Percentiles rank a stretch among this genome's conserved stretches.
Conservation (phyloP, 2,113 vertebrate species). For the Gasterosteus nipponicus region DNA sequence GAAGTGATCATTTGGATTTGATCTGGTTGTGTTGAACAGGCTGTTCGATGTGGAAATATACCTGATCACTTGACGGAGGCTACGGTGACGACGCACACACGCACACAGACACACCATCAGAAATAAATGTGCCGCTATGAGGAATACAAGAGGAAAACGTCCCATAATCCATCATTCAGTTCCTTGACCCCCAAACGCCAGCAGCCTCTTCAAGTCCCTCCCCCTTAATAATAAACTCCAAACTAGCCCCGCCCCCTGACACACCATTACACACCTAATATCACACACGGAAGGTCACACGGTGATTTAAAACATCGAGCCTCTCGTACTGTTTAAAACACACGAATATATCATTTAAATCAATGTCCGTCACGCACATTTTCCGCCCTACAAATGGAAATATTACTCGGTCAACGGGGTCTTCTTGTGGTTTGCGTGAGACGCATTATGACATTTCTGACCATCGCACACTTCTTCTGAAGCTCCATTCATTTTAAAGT, state of each 20-base stretch:
- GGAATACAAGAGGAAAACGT: background rate
- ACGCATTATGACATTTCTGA: too few relatives aligned
- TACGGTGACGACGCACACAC: background rate
- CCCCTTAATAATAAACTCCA: constrained; percentile 24
- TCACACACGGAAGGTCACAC: constrained; percentile 44
- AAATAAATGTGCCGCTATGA: too few relatives aligned
- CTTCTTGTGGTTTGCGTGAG: background rate
- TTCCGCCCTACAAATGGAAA: constrained; percentile 15
- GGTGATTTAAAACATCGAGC: constrained; percentile 29
- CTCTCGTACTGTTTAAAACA: background rate
- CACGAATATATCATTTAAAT: background rate
- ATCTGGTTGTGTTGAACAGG: background rate
- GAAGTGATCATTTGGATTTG: too few relatives aligned
- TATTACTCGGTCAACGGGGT: constrained; percentile 21
- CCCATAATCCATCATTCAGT: constrained; percentile 34
- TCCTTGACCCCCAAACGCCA: constrained; percentile 42
- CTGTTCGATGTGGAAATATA: background rate
- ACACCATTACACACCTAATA: constrained; percentile 26
- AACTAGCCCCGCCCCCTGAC: background rate
- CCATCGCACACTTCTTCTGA: too few relatives aligned
- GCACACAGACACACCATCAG: background rate
- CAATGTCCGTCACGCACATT: background rate
- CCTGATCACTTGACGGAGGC: background rate
- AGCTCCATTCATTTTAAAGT: too few relatives aligned
- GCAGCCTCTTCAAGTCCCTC: constrained; percentile 1